Evolutionary conservation across 2,797 vertebrate species (phyloP).

Genomic region (Holocentrus rufus): DNA sequence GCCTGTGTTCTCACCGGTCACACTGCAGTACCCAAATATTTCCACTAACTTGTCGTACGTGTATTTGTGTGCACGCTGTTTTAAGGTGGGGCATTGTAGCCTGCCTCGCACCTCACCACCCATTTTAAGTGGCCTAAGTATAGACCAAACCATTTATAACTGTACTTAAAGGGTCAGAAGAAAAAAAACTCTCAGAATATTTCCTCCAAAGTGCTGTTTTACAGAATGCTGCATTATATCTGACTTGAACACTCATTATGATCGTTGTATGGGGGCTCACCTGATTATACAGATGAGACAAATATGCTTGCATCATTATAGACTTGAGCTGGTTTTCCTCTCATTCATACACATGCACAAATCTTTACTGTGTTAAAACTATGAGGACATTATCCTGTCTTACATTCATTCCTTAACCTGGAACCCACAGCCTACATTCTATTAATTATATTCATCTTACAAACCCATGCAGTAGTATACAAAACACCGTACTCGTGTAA

Average conservation of each 20-base stretch:
- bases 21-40: slow-evolving; percentile 64
- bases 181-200: slow-evolving; percentile 25
- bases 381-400: slow-evolving; percentile 13
- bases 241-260: slow-evolving; percentile 9
- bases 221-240: not conserved
- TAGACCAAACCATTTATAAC: slow-evolving; percentile 45
- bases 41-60: slow-evolving; percentile 62
- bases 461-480: not conserved
- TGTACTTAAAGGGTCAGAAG: slow-evolving; percentile 55
- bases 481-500: not conserved
- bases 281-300: slow-evolving; percentile 34
- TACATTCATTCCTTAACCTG: slow-evolving; percentile 45
- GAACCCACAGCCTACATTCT: slow-evolving; percentile 37
- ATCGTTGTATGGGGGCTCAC: slow-evolving; percentile 18
- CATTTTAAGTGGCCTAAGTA: slow-evolving; percentile 70
- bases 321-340: no score
- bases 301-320: not conserved
- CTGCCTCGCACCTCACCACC: slow-evolving; percentile 48
- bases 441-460: slow-evolving; percentile 3
- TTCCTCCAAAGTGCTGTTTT: slow-evolving; percentile 43
- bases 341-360: not conserved
- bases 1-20: slow-evolving; percentile 42
- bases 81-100: slow-evolving; percentile 63
- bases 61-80: slow-evolving; percentile 42
- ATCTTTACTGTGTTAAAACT: slow-evolving; percentile 33